phyloP scores from a whole-genome alignment of 2,888 invertebrate species.

The Odontocerum albicorne region DNA sequence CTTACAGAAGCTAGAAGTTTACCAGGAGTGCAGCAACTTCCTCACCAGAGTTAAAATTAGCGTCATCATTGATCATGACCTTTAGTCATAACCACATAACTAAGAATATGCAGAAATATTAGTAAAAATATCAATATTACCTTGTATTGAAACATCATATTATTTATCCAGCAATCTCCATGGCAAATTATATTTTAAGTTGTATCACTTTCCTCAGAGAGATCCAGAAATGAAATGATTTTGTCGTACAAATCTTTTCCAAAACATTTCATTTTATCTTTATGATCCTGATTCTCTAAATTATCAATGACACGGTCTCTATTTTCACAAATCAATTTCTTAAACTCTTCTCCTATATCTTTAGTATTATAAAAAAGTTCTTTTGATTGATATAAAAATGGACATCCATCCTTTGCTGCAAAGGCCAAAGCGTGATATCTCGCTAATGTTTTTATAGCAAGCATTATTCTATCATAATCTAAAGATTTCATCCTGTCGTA shows the following conservation, averaged over 20 bases:
- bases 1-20: too few species aligned
- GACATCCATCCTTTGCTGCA: slow-evolving; percentile 8
- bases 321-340: too few species aligned
- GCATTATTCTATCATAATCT: background rate
- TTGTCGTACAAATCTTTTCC: background rate
- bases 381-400: too few species aligned
- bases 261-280: slow-evolving; percentile 7
- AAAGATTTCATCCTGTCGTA: too few species aligned
- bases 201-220: slow-evolving; percentile 3
- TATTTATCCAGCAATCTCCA: slow-evolving; percentile 41
- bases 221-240: slow-evolving; percentile 3
- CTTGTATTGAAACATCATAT: slow-evolving; percentile 39
- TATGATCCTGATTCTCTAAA: background rate
- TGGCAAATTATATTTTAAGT: slow-evolving; percentile 38
- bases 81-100: too few species aligned
- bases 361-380: too few species aligned
- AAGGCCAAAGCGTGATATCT: slow-evolving; percentile 17
- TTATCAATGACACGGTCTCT: background rate
- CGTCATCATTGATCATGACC: too few species aligned
- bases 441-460: slow-evolving; percentile 10
- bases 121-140: slow-evolving; percentile 21
- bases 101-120: too few species aligned
- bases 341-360: too few species aligned
- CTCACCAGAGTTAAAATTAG: too few species aligned
- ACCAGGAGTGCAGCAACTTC: too few species aligned